These are phyloP conservation scores for Biston stratarius DNA, from an alignment of 2,888 invertebrate species.

Conservation along the genomic window DNA sequence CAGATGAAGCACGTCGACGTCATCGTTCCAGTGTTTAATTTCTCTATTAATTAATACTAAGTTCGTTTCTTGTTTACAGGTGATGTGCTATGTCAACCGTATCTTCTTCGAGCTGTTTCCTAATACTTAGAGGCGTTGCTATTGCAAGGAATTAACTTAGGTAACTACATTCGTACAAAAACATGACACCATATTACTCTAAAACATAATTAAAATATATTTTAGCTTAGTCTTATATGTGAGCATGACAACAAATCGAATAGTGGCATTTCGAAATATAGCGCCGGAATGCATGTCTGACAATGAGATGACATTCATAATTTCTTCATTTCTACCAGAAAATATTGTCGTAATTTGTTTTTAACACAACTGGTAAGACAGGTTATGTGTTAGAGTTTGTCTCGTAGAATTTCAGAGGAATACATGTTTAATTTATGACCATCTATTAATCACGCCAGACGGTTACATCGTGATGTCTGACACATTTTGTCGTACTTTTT, in stretches of 20 bases:
- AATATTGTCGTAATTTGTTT: too few relatives aligned
- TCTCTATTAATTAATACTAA: neutral
- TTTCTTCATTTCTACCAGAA: neutral
- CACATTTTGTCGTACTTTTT: neutral
- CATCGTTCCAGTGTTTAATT: too few relatives aligned
- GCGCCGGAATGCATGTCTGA: neutral
- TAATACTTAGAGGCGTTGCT: conserved; percentile 57
- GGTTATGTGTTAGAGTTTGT: too few relatives aligned
- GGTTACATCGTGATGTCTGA: neutral
- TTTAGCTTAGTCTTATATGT: too few relatives aligned
- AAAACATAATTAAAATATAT: neutral
- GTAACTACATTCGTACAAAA: conserved; percentile 16
- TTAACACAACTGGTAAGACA: too few relatives aligned
- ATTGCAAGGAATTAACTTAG: conserved; percentile 49
- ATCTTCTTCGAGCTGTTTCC: conserved; percentile 51
- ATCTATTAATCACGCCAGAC: too few relatives aligned
- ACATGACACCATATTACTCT: conserved; percentile 7
- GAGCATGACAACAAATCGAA: neutral
- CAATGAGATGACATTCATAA: neutral
- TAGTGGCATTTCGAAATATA: neutral
- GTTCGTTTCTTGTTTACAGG: conserved; percentile 50
- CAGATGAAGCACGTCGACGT: too few relatives aligned
- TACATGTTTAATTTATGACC: too few relatives aligned
- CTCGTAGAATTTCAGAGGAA: too few relatives aligned
- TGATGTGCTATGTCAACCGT: conserved; percentile 44